Conservation (phyloP, 2,113 vertebrate species). For the Albula goreensis region DNA sequence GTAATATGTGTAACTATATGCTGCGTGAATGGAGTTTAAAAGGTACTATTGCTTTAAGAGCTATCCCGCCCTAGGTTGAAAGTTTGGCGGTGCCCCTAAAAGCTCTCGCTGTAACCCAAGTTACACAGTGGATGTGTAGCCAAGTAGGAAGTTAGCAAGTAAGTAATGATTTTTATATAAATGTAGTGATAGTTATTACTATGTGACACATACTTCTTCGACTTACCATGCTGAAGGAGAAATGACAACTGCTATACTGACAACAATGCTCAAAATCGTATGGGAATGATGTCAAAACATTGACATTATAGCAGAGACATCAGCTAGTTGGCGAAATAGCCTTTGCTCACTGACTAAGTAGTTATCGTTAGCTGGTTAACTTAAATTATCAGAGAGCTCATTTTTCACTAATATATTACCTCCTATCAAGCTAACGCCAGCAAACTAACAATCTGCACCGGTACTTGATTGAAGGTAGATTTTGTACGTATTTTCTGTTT, state of each 20-base stretch:
- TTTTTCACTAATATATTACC: background rate
- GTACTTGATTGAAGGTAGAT: background rate
- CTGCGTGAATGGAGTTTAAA: background rate
- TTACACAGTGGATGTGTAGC: background rate
- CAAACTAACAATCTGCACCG: background rate
- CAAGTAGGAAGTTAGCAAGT: background rate
- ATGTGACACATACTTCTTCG: background rate
- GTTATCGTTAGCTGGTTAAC: background rate
- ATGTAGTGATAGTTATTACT: no score
- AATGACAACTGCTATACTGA: background rate
- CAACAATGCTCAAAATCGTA: background rate
- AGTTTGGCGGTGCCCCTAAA: background rate
- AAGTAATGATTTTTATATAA: background rate
- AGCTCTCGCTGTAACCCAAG: background rate
- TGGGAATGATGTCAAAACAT: background rate
- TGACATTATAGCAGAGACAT: background rate
- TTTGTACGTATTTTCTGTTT: background rate
- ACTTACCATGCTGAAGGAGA: background rate
- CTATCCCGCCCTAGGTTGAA: constrained; percentile 8
- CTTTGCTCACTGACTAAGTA: background rate
- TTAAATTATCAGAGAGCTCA: background rate
- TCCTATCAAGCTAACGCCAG: background rate
- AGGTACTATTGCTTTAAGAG: background rate
- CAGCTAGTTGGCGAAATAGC: background rate
- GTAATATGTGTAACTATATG: background rate